These are phyloP conservation scores for Cydia fagiglandana DNA, from an alignment of 1,140 invertebrate species.

Conservation along the genomic window DNA sequence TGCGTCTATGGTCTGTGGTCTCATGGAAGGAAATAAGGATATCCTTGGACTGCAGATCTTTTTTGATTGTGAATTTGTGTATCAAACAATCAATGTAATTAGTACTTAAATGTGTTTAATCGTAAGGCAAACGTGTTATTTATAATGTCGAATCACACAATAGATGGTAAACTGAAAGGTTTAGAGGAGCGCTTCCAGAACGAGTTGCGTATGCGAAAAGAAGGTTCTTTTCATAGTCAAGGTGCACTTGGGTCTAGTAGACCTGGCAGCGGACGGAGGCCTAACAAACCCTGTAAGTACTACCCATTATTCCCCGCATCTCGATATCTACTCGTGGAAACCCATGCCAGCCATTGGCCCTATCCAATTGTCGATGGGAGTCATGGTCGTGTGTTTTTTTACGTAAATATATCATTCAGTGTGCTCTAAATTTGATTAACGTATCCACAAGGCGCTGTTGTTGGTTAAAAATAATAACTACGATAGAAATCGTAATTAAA, in stretches of 20 bases:
- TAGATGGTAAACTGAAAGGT: conserved; percentile 69
- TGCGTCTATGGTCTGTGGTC: conserved; percentile 30
- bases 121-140: conserved; percentile 48
- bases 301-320: background rate
- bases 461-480: background rate
- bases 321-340: background rate
- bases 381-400: conserved; percentile 13
- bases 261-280: conserved; percentile 58
- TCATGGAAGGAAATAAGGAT: conserved; percentile 55
- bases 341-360: background rate
- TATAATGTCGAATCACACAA: conserved; percentile 74
- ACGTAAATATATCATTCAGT: conserved; percentile 1
- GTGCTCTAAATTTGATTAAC: background rate
- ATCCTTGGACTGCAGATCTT: conserved; percentile 68
- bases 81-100: conserved; percentile 66
- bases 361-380: background rate
- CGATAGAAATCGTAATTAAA: background rate
- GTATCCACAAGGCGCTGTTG: background rate
- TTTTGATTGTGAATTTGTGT: conserved; percentile 69
- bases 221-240: conserved; percentile 67
- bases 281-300: conserved; percentile 63
- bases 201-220: conserved; percentile 72
- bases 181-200: conserved; percentile 73
- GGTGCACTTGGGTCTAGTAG: conserved; percentile 61
- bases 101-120: conserved; percentile 69